Evolutionary conservation across 2,113 vertebrate genomes (phyloP), one percentile per base, ranked within the genome.

Genomic region (Elephantulus edwardii): DNA sequence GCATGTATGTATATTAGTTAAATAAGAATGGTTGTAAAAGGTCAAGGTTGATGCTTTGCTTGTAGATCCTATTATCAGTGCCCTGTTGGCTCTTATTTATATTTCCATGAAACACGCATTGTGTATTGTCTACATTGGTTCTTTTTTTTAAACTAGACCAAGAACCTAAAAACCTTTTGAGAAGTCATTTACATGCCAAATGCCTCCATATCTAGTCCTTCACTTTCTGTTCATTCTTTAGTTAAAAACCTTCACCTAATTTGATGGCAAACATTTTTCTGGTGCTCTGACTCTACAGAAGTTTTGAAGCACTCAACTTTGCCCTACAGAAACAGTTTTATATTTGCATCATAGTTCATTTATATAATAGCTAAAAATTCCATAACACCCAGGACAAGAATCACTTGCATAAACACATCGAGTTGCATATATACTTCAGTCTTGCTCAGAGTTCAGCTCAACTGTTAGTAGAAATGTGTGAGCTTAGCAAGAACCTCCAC

Each of bases 171-270:
- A 93, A 50, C 19, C 17, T 79, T 30, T 33, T 24, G 22, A 60
- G 16, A 86, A 83, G 13, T 28, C 79, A 79, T 42, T 38, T 42
- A 26, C 16, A 89, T 58, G 30, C 13, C 78, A 16, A 85, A 60
- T 48, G 22, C 11, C 22, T 85, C 71, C 42, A 33, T 7, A 46
- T 42, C 58, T 71, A 83, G 72, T 66, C 54, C 24, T n/a, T 4
- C 17, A 9, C 33, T 5, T 22, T 33, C 24, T 16, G 52, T 7
- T n/a, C 50, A 26, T 85, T 90, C 85, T 64, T 77, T 4, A 66
- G 30, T 86, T 83, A 92, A 19, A 76, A 11, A 83, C 2, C n/a
- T 80, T 60, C 52, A 80, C 75, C 84, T 92, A 58, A 71, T 58
- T 82, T 76, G 35, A 66, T 82, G 40, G 50, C 22, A 35, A 64